Base-by-base conservation (phyloP, 1,140 invertebrate species). In the Nymphalis io region DNA sequence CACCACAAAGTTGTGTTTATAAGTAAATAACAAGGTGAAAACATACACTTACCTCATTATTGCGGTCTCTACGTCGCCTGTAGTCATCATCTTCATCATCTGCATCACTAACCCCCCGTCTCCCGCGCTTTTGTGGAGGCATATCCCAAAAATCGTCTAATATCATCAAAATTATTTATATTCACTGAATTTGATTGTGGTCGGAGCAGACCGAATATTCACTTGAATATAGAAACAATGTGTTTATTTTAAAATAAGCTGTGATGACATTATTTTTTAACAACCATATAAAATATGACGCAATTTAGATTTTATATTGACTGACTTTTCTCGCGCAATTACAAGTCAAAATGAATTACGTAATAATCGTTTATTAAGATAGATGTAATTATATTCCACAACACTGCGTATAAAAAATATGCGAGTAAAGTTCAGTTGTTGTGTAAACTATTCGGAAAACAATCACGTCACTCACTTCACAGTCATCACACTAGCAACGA, bases 31-130 rank as follows among this genome's bases (percentile, higher is more conserved):
- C n/a, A 15, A 42, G 15, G 4, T 42, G 3, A 13, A 15, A 42
- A 42, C 12, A n/a, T 38, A 63, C 20, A 23, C 68, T 83, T 91
- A 95, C 95, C 88, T 96, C 93, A 92, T 98, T 98, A 91, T 98
- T 98, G 80, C 96, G 93, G 78, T 96, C 96, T 23, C 97, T 92
- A 53, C 95, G 94, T 75, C 94, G 95, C 67, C 95, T 93, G 84
- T 98, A 98, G 79, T 97, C 96, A 48, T 96, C 95, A 40, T 94
- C 94, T 73, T 95, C 94, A 67, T 96, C 96, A 20, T 94, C 93
- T 3, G 88, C 83, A 46, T 91, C 89, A 68, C 89, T 91, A 23
- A 81, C 72, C 2, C 83, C 85, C 23, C 81, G 78, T 78, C 73
- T 83, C 64, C 79, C 80, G 70, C 87, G 79, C 68, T 90, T 89